Conservation (phyloP, 2,888 invertebrate species). For the Callyntrura sp. region DNA sequence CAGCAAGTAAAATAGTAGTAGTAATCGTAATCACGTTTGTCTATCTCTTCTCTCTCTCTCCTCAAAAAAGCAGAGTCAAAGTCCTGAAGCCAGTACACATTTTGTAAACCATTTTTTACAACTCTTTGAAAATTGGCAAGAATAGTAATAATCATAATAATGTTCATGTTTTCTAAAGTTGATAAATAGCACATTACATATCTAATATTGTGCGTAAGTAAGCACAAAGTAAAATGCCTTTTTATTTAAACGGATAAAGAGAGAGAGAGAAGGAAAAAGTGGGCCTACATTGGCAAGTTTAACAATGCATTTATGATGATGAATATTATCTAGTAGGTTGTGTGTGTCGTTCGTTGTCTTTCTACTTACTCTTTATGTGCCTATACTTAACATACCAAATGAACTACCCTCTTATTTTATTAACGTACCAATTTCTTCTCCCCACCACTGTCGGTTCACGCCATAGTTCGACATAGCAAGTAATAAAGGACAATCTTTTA, state of each 20-base stretch:
- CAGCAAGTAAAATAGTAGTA: neutral
- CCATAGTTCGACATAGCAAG: conserved; percentile 20
- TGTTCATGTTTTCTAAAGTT: conserved; percentile 39
- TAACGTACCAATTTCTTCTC: conserved; percentile 37
- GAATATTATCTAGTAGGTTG: too few species aligned
- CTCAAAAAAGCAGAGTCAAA: neutral
- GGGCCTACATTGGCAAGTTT: conserved; percentile 9
- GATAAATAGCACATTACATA: too few species aligned
- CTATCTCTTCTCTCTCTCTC: conserved; percentile 17
- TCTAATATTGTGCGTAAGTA: conserved; percentile 18
- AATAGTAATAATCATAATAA: conserved; percentile 25
- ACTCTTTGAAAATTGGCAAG: conserved; percentile 51
- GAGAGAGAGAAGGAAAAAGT: conserved; percentile 3
- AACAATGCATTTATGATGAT: too few species aligned
- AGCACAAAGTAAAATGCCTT: conserved; percentile 38
- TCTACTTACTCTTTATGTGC: neutral
- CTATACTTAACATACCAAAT: conserved; percentile 7
- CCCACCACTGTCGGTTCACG: conserved; percentile 4
- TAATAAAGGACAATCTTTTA: conserved; percentile 41
- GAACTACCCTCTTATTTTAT: conserved; percentile 25
- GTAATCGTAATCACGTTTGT: conserved; percentile 17
- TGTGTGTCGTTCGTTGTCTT: neutral
- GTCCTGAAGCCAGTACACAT: conserved; percentile 11
- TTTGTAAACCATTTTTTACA: conserved; percentile 28
- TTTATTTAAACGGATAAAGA: neutral